Percentiles rank a stretch among this genome's conserved stretches.
phyloP scores from a whole-genome alignment of 2,113 vertebrate genomes.

The Indicator maculatus region DNA sequence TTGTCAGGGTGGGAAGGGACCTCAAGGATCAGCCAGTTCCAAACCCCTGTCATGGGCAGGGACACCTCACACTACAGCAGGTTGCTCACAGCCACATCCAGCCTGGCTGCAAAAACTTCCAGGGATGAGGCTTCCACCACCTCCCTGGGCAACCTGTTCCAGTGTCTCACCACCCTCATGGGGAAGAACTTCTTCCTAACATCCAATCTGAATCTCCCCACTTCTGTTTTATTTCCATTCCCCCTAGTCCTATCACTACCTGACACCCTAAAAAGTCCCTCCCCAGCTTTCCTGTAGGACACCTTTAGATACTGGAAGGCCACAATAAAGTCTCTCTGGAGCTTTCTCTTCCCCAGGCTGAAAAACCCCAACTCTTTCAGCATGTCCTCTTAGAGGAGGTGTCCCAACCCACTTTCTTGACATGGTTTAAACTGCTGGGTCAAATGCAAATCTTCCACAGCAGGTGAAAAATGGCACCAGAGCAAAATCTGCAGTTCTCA shows the following conservation, averaged over 20 bases:
- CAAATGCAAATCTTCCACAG: neutral
- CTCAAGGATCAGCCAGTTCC: neutral
- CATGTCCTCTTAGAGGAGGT: neutral
- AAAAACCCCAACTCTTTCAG: neutral
- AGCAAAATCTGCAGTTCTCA: slow-evolving; percentile 25
- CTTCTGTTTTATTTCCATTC: neutral
- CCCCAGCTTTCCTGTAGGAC: neutral
- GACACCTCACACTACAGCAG: neutral
- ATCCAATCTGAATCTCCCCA: neutral
- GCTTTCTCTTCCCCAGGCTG: neutral
- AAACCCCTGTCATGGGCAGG: neutral
- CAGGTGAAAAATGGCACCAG: neutral
- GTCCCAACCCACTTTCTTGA: neutral
- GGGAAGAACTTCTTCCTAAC: neutral
- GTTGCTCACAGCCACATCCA: neutral
- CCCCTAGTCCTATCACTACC: neutral
- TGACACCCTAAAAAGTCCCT: neutral
- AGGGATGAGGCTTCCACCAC: neutral
- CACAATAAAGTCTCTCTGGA: neutral
- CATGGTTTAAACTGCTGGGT: neutral
- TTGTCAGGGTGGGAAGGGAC: neutral
- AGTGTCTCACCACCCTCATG: neutral
- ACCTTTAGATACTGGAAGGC: neutral
- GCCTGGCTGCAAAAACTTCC: neutral
- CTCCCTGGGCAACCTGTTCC: neutral